These are phyloP conservation scores for Lepidocyrtinus sp. DNA, from an alignment of 2,888 invertebrate species.

Conservation along the genomic window DNA sequence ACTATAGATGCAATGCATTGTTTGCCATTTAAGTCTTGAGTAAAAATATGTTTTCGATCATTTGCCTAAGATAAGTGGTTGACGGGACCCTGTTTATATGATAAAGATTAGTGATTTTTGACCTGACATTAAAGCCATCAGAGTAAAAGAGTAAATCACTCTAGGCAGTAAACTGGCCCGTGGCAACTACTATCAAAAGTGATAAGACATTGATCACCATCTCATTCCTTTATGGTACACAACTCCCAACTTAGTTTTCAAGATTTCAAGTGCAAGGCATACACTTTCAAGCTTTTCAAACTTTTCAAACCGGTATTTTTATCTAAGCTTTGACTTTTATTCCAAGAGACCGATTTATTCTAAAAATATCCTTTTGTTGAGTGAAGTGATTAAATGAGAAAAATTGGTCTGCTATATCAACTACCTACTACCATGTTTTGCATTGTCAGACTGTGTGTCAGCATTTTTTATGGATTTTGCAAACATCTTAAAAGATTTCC, in stretches of 20 bases:
- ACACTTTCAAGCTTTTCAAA: constrained; percentile 1
- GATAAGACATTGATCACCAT: constrained; percentile 10
- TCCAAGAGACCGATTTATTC: not conserved
- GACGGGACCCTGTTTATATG: not conserved
- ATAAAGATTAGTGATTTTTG: constrained; percentile 34
- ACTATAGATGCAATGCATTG: no score
- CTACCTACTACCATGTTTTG: not conserved
- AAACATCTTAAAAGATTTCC: not conserved
- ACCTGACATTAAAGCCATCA: constrained; percentile 47
- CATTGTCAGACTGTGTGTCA: not conserved
- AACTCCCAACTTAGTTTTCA: no score
- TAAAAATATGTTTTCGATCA: not conserved
- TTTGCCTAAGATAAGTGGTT: not conserved
- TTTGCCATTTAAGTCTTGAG: not conserved
- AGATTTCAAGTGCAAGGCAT: constrained; percentile 48
- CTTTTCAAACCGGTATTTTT: not conserved
- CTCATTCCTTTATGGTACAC: not conserved
- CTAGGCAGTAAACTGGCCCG: constrained; percentile 43
- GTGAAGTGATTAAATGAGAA: no score
- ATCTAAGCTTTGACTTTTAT: not conserved
- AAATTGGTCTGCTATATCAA: not conserved
- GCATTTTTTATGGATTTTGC: not conserved
- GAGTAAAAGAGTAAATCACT: no score
- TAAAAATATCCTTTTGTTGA: constrained; percentile 10
- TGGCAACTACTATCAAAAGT: constrained; percentile 57